Conservation (phyloP, 2,888 invertebrate species). For the Ephialtes manifestator region DNA sequence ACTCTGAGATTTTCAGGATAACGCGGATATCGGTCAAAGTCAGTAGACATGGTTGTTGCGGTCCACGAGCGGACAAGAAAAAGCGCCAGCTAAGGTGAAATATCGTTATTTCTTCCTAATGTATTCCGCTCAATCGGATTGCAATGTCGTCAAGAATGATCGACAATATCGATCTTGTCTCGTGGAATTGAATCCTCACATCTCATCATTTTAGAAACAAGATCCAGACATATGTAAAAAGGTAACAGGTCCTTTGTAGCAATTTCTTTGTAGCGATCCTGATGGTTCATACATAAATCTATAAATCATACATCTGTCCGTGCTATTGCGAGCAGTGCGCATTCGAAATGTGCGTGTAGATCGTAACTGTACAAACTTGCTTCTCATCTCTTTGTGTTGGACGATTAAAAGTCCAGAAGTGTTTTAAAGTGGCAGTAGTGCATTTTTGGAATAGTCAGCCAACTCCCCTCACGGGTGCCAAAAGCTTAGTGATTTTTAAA, state of each 20-base stretch:
- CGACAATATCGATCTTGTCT: slow-evolving; percentile 11
- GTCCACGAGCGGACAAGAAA: background rate
- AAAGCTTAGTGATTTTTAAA: too few species aligned
- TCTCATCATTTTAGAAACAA: background rate
- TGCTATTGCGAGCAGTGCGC: too few species aligned
- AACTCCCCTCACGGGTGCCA: too few species aligned
- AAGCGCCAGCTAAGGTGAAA: slow-evolving; percentile 13
- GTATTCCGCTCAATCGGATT: slow-evolving; percentile 10
- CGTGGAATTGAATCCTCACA: background rate
- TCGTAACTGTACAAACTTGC: too few species aligned
- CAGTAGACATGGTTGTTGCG: slow-evolving; percentile 32
- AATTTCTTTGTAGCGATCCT: background rate
- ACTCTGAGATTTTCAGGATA: slow-evolving; percentile 24
- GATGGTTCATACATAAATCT: background rate
- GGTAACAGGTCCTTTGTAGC: background rate
- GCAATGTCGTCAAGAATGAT: slow-evolving; percentile 16
- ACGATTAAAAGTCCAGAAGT: too few species aligned
- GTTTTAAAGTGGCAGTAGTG: too few species aligned
- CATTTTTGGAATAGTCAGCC: too few species aligned
- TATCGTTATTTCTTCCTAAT: slow-evolving; percentile 24
- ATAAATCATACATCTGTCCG: too few species aligned
- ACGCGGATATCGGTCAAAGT: slow-evolving; percentile 58
- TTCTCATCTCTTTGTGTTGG: too few species aligned
- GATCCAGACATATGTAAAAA: background rate
- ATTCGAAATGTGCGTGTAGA: too few species aligned